These are phyloP conservation scores for Acropternis orthonyx DNA, from an alignment of 2,797 vertebrate genomes.

Conservation along the genomic window DNA sequence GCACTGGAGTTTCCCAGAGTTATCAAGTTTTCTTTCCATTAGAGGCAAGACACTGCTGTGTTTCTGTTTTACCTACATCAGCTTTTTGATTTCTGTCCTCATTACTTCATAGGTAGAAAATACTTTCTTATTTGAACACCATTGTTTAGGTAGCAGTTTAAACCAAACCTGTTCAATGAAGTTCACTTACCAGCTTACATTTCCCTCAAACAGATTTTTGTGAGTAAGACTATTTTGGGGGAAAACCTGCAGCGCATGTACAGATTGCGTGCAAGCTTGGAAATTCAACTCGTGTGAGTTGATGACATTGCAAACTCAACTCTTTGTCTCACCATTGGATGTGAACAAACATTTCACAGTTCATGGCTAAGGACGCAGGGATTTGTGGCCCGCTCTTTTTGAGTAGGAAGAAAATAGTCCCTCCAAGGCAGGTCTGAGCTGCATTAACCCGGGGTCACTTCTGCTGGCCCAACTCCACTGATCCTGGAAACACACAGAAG, in stretches of 20 bases:
- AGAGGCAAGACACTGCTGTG: background rate
- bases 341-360: background rate
- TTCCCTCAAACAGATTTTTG: background rate
- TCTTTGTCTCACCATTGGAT: accelerated
- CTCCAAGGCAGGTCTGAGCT: conserved; percentile 30
- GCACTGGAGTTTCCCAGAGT: background rate
- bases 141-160: background rate
- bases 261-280: background rate
- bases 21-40: background rate
- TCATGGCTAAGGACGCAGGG: background rate
- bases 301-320: background rate
- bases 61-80: background rate
- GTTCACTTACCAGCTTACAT: background rate
- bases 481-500: conserved; percentile 14
- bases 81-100: background rate
- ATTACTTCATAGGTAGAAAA: background rate
- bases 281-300: background rate
- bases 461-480: conserved; percentile 42
- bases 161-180: background rate
- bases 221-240: background rate
- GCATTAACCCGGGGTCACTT: conserved; percentile 40
- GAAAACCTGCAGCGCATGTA: background rate
- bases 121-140: background rate
- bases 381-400: background rate
- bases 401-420: background rate